Base-by-base conservation (phyloP, 2,797 vertebrate genomes). In the Oryzias dopingdopingensis region DNA sequence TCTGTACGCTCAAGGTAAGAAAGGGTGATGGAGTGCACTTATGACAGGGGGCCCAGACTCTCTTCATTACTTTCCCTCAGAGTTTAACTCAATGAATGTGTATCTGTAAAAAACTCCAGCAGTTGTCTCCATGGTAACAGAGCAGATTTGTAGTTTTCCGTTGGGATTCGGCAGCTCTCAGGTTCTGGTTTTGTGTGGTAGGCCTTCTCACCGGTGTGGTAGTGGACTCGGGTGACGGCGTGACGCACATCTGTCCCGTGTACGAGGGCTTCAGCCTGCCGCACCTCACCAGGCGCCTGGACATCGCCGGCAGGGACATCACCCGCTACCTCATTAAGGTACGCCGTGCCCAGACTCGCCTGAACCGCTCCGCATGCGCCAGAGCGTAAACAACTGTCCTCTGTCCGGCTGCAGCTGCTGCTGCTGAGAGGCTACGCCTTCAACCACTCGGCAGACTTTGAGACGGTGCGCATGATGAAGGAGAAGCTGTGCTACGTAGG, bases 241-340 rank as follows among this genome's bases (percentile, higher is more conserved):
- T 93, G 69, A 93, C 92, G 5, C 92, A 93, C 74, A 93, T 93
- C 81, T 93, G 92, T 81, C 92, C 92, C 0, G 92, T 93, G 42
- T 93, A 93, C 6, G 92, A 93, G 72, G 92, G 92, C 41, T 93
- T 91, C 82, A 92, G 92, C 46, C 85, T 93, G 51, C 92, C 92
- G 5, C 92, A 93, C 45, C 85, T 93, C 81, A 93, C 92, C 0
- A 87, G 92, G 75, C 87, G 92, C 51, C 79, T 93, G 72, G 92
- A 93, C 80, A 93, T 93, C 1, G 92, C 92, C 53, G 92, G 92
- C 78, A 89, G 92, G 71, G 92, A 93, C 85, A 93, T 93, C 87
- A 93, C 92, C 42, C 92, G 92, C 75, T 93, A 93, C 85, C 92
- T 93, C 79, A 93, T 93, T 67, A 93, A 93, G 92, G 92, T 92